phyloP scores from a whole-genome alignment of 2,113 vertebrate species.

The Laterallus jamaicensis region DNA sequence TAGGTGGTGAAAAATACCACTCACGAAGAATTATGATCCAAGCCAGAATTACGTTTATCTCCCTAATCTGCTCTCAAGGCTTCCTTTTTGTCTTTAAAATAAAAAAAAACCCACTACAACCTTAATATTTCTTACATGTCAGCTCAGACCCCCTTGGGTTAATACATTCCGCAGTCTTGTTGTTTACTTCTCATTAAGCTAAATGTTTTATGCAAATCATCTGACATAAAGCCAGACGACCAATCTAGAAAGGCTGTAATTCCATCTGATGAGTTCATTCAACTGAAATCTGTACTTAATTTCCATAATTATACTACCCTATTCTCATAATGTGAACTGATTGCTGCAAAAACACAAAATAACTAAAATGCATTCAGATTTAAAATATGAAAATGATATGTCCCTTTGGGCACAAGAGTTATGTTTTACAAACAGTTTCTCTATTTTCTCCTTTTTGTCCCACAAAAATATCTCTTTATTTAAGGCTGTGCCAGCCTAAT shows the following conservation, averaged over 20 bases:
- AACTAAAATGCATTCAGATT: conserved; percentile 71
- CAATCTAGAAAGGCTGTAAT: conserved; percentile 80
- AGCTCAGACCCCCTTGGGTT: conserved; percentile 73
- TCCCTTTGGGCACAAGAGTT: conserved; percentile 71
- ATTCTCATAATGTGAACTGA: conserved; percentile 81
- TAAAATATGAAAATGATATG: conserved; percentile 77
- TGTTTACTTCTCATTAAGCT: conserved; percentile 82
- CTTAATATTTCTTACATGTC: conserved; percentile 74
- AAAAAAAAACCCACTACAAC: neutral
- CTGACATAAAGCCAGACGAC: conserved; percentile 79
- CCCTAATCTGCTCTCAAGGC: conserved; percentile 54
- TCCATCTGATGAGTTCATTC: conserved; percentile 82
- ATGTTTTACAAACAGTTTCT: conserved; percentile 75
- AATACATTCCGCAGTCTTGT: conserved; percentile 72
- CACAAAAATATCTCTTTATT: conserved; percentile 68
- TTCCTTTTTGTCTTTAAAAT: conserved; percentile 50
- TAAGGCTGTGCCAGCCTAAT: conserved; percentile 59
- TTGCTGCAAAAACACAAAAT: conserved; percentile 77
- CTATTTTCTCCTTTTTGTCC: conserved; percentile 39
- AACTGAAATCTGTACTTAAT: conserved; percentile 82
- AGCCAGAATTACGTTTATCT: conserved; percentile 49
- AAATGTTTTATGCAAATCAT: conserved; percentile 81
- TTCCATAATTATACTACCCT: conserved; percentile 81
- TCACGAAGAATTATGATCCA: conserved; percentile 55
- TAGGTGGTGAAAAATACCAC: conserved; percentile 55